A percentile compares a stretch with the other conserved stretches of the same genome.
These are phyloP conservation scores for Netelia melanura DNA, from an alignment of 2,888 invertebrate genomes.

Conservation along the genomic window DNA sequence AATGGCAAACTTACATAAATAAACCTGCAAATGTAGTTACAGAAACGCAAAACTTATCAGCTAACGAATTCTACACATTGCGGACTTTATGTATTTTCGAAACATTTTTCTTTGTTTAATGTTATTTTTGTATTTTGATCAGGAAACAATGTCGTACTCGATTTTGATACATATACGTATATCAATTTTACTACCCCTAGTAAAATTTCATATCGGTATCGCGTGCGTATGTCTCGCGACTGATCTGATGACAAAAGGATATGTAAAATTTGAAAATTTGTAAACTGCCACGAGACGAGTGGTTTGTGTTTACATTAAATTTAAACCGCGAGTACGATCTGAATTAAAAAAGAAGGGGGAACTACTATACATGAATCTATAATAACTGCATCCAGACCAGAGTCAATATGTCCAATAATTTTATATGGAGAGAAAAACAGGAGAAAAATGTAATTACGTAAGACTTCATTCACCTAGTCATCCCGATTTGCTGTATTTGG, in stretches of 20 bases:
- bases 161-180: conserved; percentile 25
- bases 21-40: conserved; percentile 80
- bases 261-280: conserved; percentile 16
- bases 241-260: conserved; percentile 15
- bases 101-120: conserved; percentile 29
- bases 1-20: conserved; percentile 83
- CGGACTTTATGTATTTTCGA: conserved; percentile 67
- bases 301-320: not conserved
- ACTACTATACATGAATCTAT: not conserved
- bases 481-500: not conserved
- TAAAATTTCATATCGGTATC: conserved; percentile 26
- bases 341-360: not conserved
- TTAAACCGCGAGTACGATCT: not conserved
- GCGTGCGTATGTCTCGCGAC: conserved; percentile 29
- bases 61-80: conserved; percentile 75
- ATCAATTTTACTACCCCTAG: conserved; percentile 4
- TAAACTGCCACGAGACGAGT: conserved; percentile 22
- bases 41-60: conserved; percentile 82
- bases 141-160: conserved; percentile 10
- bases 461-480: not conserved
- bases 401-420: conserved; percentile 3
- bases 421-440: not conserved
- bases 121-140: conserved; percentile 36
- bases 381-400: not conserved
- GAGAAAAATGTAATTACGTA: not conserved